Conservation (phyloP, 2,113 vertebrate genomes). For the Forbesichthys papilliferus region DNA sequence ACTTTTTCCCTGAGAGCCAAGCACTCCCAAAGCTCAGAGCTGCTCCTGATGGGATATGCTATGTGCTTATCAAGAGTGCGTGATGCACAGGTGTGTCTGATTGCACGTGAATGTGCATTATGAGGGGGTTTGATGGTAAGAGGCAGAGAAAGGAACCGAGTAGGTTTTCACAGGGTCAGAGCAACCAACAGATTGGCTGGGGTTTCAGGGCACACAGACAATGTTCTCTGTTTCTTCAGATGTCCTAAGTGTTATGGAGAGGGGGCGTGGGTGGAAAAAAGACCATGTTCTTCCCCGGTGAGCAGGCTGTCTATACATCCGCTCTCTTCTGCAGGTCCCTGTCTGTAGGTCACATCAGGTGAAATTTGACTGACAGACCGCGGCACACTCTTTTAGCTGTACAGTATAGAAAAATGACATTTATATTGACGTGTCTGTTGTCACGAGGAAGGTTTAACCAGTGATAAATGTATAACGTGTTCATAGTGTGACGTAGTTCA, state of each 20-base stretch:
- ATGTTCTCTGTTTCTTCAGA: not conserved
- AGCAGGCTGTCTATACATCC: slow-evolving; percentile 7
- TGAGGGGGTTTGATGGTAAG: too few relatives aligned
- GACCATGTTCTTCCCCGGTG: slow-evolving; percentile 12
- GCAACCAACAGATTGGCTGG: not conserved
- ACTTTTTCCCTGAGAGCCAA: too few relatives aligned
- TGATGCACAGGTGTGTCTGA: too few relatives aligned
- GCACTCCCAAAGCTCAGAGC: too few relatives aligned
- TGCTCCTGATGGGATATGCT: too few relatives aligned
- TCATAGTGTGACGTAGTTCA: too few relatives aligned
- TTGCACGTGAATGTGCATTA: too few relatives aligned
- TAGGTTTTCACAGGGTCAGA: slow-evolving; percentile 13
- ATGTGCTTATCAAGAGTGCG: not conserved
- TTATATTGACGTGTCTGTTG: too few relatives aligned
- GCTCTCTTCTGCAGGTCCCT: not conserved
- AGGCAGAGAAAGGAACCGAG: not conserved
- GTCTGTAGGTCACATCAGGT: not conserved
- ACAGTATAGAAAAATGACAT: too few relatives aligned
- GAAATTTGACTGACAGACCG: too few relatives aligned
- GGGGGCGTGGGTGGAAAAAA: not conserved
- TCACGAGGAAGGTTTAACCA: too few relatives aligned
- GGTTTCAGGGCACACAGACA: slow-evolving; percentile 1
- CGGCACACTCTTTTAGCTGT: not conserved
- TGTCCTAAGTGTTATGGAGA: not conserved
- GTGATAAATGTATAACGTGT: too few relatives aligned